Conservation (phyloP, 2,888 invertebrate genomes). For the Sericinus montela region DNA sequence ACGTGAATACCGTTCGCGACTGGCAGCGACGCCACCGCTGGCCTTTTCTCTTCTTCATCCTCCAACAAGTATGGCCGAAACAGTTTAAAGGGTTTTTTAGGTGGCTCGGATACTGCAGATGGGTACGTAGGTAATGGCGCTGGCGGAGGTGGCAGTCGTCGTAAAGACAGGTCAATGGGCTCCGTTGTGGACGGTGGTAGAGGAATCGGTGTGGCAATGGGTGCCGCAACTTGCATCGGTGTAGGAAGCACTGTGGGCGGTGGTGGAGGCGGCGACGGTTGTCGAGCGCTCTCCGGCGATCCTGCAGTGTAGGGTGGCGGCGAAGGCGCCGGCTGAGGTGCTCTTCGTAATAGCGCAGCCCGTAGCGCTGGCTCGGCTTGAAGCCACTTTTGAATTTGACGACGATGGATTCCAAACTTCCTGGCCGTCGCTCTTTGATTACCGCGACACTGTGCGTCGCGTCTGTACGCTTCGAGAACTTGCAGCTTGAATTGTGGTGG, state of each 20-base stretch:
- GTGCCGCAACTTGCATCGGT: constrained; percentile 43
- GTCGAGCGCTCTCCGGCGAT: constrained; percentile 65
- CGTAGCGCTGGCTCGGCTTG: constrained; percentile 90
- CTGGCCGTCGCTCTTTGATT: constrained; percentile 94
- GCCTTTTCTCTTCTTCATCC: constrained; percentile 67
- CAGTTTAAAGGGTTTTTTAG: constrained; percentile 84
- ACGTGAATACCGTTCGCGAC: constrained; percentile 57
- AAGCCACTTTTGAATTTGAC: constrained; percentile 95
- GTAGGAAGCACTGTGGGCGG: constrained; percentile 30
- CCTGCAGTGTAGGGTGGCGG: constrained; percentile 67
- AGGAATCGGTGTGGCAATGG: constrained; percentile 28
- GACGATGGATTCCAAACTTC: constrained; percentile 92
- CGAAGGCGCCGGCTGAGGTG: constrained; percentile 70
- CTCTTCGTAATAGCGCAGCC: constrained; percentile 81
- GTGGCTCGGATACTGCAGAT: constrained; percentile 45
- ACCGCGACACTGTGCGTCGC: constrained; percentile 92
- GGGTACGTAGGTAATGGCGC: constrained; percentile 55
- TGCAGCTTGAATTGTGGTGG: constrained; percentile 93
- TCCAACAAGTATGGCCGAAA: constrained; percentile 88
- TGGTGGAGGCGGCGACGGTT: constrained; percentile 55
- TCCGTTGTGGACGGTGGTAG: constrained; percentile 57
- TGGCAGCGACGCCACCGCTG: constrained; percentile 56
- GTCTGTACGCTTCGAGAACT: constrained; percentile 92
- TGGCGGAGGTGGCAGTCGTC: constrained; percentile 35
- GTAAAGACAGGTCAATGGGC: constrained; percentile 48